Evolutionary conservation across 1,140 invertebrate genomes (phyloP), one percentile per base, ranked within the genome.

Genomic region (Rhopalosiphum maidis): DNA sequence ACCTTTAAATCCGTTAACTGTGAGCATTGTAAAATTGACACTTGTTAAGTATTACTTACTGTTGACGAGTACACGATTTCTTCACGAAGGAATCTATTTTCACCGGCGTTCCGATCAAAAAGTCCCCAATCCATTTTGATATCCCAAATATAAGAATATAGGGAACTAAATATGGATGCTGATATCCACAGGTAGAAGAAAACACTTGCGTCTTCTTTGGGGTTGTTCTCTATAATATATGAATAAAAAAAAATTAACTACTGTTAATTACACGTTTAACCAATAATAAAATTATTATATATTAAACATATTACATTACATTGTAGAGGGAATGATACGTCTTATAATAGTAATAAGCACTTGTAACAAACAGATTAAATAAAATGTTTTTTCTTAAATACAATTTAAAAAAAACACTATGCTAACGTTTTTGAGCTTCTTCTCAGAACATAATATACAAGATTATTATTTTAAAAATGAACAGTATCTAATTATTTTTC

Each of bases 91-190:
- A 97, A 97, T 95, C 95, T 96, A 95, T 98, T 97, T 95, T 98
- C 97, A 35, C 97, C 97, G 83, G 97, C 96, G 94, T 97, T 97
- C 48, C 96, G 96, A 94, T 98, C 98, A 94, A 99, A 96, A 83
- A 99, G 95, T 43, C 98, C 98, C 98, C 98, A 99, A 96, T 99
- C 98, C 97, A 99, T 98, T 95, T 98, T 98, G 22, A 98, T 96
- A 95, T 99, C 98, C 98, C 98, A 99, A 8, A 97, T 97, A 94
- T 97, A 97, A 0, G 97, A 97, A 94, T 98, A 98, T 94, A 96
- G 96, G 0, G 97, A 97, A 94, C 96, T 97, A 68, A 98, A 95
- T n/a, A 98, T 94, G 0, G 96, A 97, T 41, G 97, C 96, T 2
- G 96, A 95, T 37, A 97, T 95, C 97, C 97, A 97, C 51, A 97